Base-by-base conservation (phyloP, 2,888 invertebrate genomes). In the Agriopis aurantiaria region DNA sequence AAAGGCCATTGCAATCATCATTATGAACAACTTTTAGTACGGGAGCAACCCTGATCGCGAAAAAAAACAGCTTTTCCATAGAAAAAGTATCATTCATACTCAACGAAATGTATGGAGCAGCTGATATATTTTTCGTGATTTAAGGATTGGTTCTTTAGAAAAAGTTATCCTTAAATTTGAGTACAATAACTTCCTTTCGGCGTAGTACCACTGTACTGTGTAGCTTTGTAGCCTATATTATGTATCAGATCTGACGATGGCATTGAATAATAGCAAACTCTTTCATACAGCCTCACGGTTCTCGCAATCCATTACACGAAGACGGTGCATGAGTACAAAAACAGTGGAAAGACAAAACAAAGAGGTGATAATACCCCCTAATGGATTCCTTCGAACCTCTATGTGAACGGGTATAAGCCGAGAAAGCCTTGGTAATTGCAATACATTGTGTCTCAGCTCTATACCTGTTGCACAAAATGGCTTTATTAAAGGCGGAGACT, bases 311-410 rank as follows among this genome's bases (percentile, higher is more conserved):
- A 68, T 69, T 72, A 66, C 65, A 59, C 43, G 57, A 51, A 66
- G 62, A 68, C 57, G 65, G 65, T 58, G 59, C 63, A 62, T 41
- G 43, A 68, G 65, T 56, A 63, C 45, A 67, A 66, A 72, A 72
- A 72, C 74, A 56, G 57, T 43, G 67, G 63, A 74, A 74, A 72
- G 74, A 74, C 75, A 71, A 73, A 72, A 72, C 75, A 76, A 73
- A 76, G 71, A 70, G 71, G 69, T 69, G 74, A 72, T 75, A 79
- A 78, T 74, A 75, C 74, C 72, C 67, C 68, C 74, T 78, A 79
- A 78, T 79, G 78, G 76, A 74, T 75, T 72, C 70, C 58, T 69
- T 55, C 72, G 68, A 73, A 73, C 64, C 65, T 65, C 67, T 53
- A 70, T 74, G 65, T 75, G 71, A 74, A 69, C 68, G 62, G 72